Evolutionary conservation across 2,797 vertebrate species (phyloP), one percentile per base, ranked within the genome.

Genomic region (Sebastes dallii): DNA sequence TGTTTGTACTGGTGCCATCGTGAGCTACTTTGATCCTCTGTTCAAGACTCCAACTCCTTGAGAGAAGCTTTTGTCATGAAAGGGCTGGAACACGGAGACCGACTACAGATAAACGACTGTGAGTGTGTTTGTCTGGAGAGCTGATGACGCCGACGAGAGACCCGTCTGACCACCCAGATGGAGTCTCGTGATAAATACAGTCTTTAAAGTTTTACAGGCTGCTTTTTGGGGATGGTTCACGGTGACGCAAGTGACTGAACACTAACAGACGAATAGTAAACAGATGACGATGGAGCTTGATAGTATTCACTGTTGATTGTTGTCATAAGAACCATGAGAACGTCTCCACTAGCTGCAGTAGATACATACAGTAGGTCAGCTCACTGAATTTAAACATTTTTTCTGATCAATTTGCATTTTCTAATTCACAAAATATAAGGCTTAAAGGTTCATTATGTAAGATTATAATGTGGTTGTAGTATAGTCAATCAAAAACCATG

Each of bases 21-120:
- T 59, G 73, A 30, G 62, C 62, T 71, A 52, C 85, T 87, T 82
- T 79, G 62, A 86, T 76, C 60, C 61, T 74, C 72, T 79, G 20
- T 16, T 64, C 75, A 70, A 78, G 79, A 60, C 59, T 68, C 71
- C 16, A 32, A 39, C 60, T 66, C 22, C 25, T 25, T 73, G 36
- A 77, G 71, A 72, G 56, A 64, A 22, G 65, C 71, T 77, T 73
- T 82, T 79, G 59, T 67, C 72, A 73, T 64, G 25, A 86, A 82
- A 68, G 42, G 11, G 22, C 11, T 72, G 22, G 18, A 78, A 77
- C 56, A 69, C 16, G 42, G 42, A 83, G 30, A 77, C 27, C 69
- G 39, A 65, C 30, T 4, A 24, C 54, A 80, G 56, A 81, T 24
- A 78, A 73, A 72, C 13, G 18, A 12, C 61, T 42, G 14, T 9